Conservation (phyloP, 2,797 vertebrate species). For the Bradypodion pumilum region DNA sequence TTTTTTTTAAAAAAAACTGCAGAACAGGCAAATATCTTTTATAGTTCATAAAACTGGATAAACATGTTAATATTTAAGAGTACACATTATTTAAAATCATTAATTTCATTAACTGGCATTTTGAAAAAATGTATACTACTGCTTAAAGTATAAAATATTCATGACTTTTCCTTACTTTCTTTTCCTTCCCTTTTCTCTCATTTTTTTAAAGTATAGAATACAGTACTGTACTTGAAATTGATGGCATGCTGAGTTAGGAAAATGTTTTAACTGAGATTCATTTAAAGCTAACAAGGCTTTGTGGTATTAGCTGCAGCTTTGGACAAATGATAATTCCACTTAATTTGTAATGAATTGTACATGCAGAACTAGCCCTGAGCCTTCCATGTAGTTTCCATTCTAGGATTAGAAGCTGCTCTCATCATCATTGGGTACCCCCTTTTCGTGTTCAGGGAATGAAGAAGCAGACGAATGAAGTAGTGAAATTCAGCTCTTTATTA, state of each 20-base stretch:
- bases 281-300: constrained; percentile 70
- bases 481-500: no score
- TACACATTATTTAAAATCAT: constrained; percentile 33
- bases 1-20: neutral
- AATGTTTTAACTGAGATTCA: constrained; percentile 62
- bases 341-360: constrained; percentile 45
- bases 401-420: constrained; percentile 30
- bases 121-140: constrained; percentile 33
- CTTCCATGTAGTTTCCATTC: neutral
- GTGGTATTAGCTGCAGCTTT: constrained; percentile 64
- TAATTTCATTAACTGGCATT: constrained; percentile 43
- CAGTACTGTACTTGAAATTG: constrained; percentile 44
- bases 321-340: constrained; percentile 58
- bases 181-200: no score
- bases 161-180: constrained; percentile 9
- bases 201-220: constrained; percentile 31
- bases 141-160: constrained; percentile 1
- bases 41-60: neutral
- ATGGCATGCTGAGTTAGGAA: constrained; percentile 57
- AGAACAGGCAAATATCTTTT: neutral
- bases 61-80: constrained; percentile 37
- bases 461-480: no score
- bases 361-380: constrained; percentile 16
- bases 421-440: constrained; percentile 40
- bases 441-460: no score